Conservation (phyloP, 2,888 invertebrate species). For the Tinea pellionella region DNA sequence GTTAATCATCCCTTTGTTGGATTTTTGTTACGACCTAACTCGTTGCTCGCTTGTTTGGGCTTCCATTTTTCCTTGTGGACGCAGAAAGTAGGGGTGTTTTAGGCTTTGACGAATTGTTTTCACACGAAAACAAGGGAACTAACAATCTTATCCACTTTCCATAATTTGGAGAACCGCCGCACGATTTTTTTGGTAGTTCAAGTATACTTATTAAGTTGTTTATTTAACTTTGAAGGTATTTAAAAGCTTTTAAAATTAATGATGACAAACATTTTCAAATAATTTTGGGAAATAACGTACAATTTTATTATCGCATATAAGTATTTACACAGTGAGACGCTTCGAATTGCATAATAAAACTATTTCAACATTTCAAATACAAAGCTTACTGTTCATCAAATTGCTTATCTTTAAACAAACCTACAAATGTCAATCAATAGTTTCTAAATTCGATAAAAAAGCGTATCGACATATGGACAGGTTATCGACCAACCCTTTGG, state of each 20-base stretch:
- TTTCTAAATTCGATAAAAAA: not conserved
- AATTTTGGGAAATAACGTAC: not conserved
- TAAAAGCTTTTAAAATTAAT: not conserved
- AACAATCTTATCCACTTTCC: conserved; percentile 14
- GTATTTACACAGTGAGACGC: not conserved
- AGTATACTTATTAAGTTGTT: conserved; percentile 1
- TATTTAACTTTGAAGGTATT: not conserved
- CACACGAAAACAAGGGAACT: conserved; percentile 39
- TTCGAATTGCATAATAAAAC: not conserved
- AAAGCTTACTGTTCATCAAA: not conserved
- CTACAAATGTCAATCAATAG: not conserved
- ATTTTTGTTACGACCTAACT: conserved; percentile 69
- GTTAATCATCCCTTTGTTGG: conserved; percentile 70
- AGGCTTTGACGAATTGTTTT: conserved; percentile 64
- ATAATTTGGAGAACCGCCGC: conserved; percentile 10
- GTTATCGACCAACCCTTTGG: conserved; percentile 38
- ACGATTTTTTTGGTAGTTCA: not conserved
- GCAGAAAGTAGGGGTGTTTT: conserved; percentile 49
- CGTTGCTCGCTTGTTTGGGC: conserved; percentile 66
- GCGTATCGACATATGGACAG: conserved; percentile 20
- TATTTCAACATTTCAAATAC: not conserved
- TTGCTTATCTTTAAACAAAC: not conserved
- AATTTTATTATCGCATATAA: no score
- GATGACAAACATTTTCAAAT: not conserved
- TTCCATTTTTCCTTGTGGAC: conserved; percentile 62